Base-by-base conservation (phyloP, 2,888 invertebrate genomes). In the Lasioglossum figueresi region DNA sequence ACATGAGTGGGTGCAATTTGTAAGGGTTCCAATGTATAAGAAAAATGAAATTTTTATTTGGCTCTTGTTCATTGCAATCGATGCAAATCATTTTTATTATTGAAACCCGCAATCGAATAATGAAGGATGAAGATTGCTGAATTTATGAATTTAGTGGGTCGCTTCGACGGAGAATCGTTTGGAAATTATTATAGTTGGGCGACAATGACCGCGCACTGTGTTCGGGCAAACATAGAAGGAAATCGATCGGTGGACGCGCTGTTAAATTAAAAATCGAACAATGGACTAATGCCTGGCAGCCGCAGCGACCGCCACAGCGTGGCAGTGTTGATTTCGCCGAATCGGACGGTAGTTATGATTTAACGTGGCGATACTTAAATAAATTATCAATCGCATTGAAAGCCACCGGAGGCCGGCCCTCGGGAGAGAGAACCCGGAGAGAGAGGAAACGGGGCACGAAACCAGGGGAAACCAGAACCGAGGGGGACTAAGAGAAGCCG, bases 331-430 rank as follows among this genome's bases (percentile, higher is more conserved):
- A 92, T 92, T 92, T 87, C 80, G 74, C 80, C 88, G 83, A 90
- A 89, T 87, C 86, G 84, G 74, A 56, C 88, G 87, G 82, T 88
- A 88, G 89, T 91, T 92, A 91, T 89, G 89, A 90, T 92, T 90
- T 89, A 92, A 91, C 91, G 89, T 88, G 88, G 79, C 86, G 88
- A 91, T 90, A 92, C 91, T 92, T 92, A 92, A 93, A 93, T 93
- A 92, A 93, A 93, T 93, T 92, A 93, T 92, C 92, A 92, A 92
- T 93, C 91, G 90, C 87, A 88, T 89, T 91, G 92, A 93, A 92
- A 93, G 92, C 91, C 85, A 80, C 63, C 82, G n/a, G 76, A 6
- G 68, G 4, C n/a, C 27, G 68, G 19, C 63, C 71, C 23, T 72
- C 52, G 52, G 19, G 76, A 72, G 81, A 56, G 63, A 6, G 63